phyloP scores from a whole-genome alignment of 1,140 invertebrate species.

The Oedothorax gibbosus region DNA sequence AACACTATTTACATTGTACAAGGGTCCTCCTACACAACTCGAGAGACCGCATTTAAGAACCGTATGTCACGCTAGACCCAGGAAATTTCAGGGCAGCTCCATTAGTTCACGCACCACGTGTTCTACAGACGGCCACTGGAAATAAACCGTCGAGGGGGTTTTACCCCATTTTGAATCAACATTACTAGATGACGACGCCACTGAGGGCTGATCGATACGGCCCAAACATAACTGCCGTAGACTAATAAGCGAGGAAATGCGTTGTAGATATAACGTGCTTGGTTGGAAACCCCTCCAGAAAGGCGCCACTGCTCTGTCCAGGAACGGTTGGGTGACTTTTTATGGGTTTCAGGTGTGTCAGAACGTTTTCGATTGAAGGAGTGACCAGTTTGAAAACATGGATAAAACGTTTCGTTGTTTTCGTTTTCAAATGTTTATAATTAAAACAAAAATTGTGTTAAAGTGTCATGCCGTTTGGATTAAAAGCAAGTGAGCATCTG shows the following conservation, averaged over 20 bases:
- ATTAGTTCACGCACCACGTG: constrained; percentile 32
- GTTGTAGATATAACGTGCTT: constrained; percentile 42
- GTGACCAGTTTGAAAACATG: too few species aligned
- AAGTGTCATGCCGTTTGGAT: too few species aligned
- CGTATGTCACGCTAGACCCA: constrained; percentile 18
- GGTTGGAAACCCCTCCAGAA: constrained; percentile 28
- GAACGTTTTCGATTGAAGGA: too few species aligned
- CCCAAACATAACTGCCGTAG: constrained; percentile 31
- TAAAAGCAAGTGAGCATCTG: too few species aligned
- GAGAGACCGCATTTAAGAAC: constrained; percentile 14
- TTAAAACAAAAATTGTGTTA: too few species aligned
- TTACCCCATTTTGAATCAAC: constrained; percentile 55
- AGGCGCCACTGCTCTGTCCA: constrained; percentile 16
- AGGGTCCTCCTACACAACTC: constrained; percentile 1
- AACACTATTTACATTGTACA: background rate
- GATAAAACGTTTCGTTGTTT: too few species aligned
- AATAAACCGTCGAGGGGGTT: constrained; percentile 43
- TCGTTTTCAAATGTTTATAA: too few species aligned
- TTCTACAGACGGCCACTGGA: constrained; percentile 32
- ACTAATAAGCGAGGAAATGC: constrained; percentile 42
- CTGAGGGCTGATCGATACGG: constrained; percentile 40
- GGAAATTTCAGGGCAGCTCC: constrained; percentile 19
- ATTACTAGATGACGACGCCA: constrained; percentile 14
- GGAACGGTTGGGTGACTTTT: constrained; percentile 5
- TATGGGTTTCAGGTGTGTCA: background rate